Evolutionary conservation across 2,888 invertebrate genomes (phyloP), one percentile per base, ranked within the genome.

Genomic region (Bellardia bayeri): DNA sequence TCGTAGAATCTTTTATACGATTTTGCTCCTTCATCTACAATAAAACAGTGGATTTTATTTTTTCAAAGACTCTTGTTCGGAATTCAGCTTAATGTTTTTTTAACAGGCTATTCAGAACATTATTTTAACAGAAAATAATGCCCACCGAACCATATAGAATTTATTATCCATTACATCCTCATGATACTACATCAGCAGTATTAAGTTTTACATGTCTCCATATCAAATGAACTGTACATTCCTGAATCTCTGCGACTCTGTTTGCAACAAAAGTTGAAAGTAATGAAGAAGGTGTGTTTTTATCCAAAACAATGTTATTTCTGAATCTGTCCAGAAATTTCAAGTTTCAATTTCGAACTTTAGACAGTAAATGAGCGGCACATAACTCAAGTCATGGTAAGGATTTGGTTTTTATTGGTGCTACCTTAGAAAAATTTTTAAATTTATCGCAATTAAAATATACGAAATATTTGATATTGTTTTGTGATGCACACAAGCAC

Each of bases 141-240:
- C 7, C 69, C 69, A 49, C 9, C n/a, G 13, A 71, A 71, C 56
- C 56, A 56, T 9, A 71, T 51, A 1, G 69, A 51, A n/a, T 30
- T n/a, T 51, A n/a, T 69, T 14, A 56, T 40, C 56, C 37, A 33
- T 71, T 16, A 37, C 54, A 71, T 4, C 54, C 37, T 40, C 54
- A 16, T 37, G 51, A 37, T 0, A 37, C 54, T 4, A 54, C 54
- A 16, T 54, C 71, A 54, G 71, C 54, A 3, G 72, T 56, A 30
- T 72, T 40, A 3, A 42, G 14, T 7, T 72, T 58, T 2, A 42
- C 56, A 42, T 58, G 56, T 16, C 56, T 40, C 58, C 56, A 58
- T 7, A 42, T 3, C 6, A 23, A 23, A 7, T 8, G 42, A 14
- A 23, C 56, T 40, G 72, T 8, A 13, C 42, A 42, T 42, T 72